Conservation (phyloP, 2,113 vertebrate genomes). For the Mormyrus lacerda region DNA sequence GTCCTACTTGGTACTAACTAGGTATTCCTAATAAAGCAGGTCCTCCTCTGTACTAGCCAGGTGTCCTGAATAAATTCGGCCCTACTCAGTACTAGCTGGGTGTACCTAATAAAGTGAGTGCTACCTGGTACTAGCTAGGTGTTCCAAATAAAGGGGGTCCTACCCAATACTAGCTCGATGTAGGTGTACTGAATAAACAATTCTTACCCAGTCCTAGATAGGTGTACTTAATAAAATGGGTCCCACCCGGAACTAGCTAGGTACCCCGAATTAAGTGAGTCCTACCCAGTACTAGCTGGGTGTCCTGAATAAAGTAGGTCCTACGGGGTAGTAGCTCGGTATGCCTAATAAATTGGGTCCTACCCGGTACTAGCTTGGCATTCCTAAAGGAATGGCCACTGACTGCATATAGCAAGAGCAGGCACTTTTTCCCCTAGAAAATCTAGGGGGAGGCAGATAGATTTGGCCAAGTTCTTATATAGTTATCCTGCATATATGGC, state of each 20-base stretch:
- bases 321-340: background rate
- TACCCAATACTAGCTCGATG: too few relatives aligned
- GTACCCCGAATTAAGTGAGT: too few relatives aligned
- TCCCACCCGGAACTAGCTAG: background rate
- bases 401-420: background rate
- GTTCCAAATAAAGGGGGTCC: too few relatives aligned
- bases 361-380: background rate
- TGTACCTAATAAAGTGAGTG: too few relatives aligned
- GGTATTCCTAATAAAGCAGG: background rate
- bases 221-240: too few relatives aligned
- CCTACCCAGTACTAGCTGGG: background rate
- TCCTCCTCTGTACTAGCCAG: background rate
- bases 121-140: too few relatives aligned
- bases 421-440: background rate
- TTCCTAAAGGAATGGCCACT: background rate
- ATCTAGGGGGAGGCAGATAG: background rate
- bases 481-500: conserved; percentile 2
- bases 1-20: background rate
- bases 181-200: too few relatives aligned
- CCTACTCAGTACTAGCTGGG: too few relatives aligned
- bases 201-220: too few relatives aligned
- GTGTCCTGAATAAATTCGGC: too few relatives aligned
- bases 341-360: background rate
- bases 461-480: conserved; percentile 2
- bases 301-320: background rate